A percentile compares a stretch with the other conserved stretches of the same genome.
Conservation (phyloP, 2,888 invertebrate species). For the Cinara cedri region DNA sequence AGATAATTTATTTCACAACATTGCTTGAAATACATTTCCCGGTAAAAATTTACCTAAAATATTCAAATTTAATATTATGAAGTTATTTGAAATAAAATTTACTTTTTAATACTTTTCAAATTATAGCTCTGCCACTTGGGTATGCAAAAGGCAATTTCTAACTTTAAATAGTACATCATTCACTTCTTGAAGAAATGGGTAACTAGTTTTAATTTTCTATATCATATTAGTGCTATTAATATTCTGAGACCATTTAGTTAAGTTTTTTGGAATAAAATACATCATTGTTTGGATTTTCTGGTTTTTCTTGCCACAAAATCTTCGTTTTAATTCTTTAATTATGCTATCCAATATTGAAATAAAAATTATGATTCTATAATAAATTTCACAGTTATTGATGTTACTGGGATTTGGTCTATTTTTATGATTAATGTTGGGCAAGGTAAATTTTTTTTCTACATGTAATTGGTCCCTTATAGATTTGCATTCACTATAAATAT, state of each 20-base stretch:
- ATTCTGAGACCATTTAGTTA: conserved; percentile 12
- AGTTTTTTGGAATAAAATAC: conserved; percentile 16
- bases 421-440: background rate
- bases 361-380: conserved; percentile 18
- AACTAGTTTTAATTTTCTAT: conserved; percentile 11
- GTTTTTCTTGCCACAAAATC: background rate
- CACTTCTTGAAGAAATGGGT: background rate
- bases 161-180: background rate
- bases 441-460: conserved; percentile 9
- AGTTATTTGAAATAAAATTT: background rate
- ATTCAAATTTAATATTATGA: conserved; percentile 10
- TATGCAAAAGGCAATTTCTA: conserved; percentile 7
- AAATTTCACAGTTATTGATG: conserved; percentile 13
- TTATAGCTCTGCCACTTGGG: too few relatives aligned
- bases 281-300: conserved; percentile 6
- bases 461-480: conserved; percentile 14
- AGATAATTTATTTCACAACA: conserved; percentile 21
- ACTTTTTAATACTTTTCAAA: conserved; percentile 3
- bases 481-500: conserved; percentile 18
- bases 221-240: conserved; percentile 16
- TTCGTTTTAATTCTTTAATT: conserved; percentile 14
- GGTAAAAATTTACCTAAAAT: background rate
- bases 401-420: conserved; percentile 12
- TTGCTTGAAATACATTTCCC: conserved; percentile 10
- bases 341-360: conserved; percentile 3